These are phyloP conservation scores for Pipistrellus pipistrellus DNA, from an alignment of 2,797 vertebrate genomes.

Conservation along the genomic window DNA sequence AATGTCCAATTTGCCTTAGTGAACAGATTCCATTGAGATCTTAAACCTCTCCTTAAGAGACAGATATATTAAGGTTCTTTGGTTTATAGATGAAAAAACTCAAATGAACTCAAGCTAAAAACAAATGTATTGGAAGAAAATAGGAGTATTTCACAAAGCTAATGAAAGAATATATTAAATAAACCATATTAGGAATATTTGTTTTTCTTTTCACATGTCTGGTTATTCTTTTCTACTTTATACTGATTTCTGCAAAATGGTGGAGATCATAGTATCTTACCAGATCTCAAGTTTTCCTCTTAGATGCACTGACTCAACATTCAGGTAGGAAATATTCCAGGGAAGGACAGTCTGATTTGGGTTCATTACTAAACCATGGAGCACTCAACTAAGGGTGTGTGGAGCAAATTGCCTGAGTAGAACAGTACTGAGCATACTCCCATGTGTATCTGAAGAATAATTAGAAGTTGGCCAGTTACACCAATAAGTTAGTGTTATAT, in stretches of 20 bases:
- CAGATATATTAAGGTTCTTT: background rate
- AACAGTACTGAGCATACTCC: background rate
- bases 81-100: background rate
- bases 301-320: background rate
- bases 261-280: background rate
- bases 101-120: background rate
- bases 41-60: conserved; percentile 20
- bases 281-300: background rate
- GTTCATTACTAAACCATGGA: background rate
- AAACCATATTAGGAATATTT: background rate
- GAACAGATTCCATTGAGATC: background rate
- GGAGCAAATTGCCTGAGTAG: background rate
- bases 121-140: background rate
- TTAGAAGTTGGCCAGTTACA: background rate
- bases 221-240: background rate
- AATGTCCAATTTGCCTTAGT: conserved; percentile 18
- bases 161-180: background rate
- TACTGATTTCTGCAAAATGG: background rate
- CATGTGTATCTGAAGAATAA: background rate
- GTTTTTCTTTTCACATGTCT: background rate
- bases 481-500: background rate
- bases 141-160: background rate
- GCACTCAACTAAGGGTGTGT: background rate
- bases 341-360: background rate
- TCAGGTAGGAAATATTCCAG: conserved; percentile 17